phyloP scores from a whole-genome alignment of 2,797 vertebrate species.

The Leptodactylus fallax region DNA sequence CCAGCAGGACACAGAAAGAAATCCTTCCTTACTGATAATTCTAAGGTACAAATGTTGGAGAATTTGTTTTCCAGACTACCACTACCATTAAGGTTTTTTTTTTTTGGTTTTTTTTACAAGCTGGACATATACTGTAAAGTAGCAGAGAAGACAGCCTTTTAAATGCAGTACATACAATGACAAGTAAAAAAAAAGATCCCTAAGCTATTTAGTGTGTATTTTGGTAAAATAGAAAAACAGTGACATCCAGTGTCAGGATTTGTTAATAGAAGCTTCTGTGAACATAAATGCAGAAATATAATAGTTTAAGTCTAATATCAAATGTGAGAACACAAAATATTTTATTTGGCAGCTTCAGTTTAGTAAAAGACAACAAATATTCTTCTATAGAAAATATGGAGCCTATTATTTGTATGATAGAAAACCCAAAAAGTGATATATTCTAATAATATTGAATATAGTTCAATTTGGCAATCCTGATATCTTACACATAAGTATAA shows the following conservation, averaged over 20 bases:
- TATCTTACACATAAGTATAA: background rate
- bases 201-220: background rate
- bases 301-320: background rate
- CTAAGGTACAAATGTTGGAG: background rate
- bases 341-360: background rate
- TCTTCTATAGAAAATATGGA: background rate
- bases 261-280: background rate
- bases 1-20: background rate
- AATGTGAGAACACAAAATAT: background rate
- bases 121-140: background rate
- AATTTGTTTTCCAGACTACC: background rate
- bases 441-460: background rate
- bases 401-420: background rate
- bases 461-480: background rate
- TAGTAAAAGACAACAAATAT: too few species aligned
- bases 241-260: conserved; percentile 76
- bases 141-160: background rate
- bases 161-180: background rate
- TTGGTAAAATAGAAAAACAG: conserved; percentile 73
- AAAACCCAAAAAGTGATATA: background rate
- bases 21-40: background rate
- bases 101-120: background rate
- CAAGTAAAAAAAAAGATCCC: background rate
- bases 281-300: background rate
- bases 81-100: background rate